Evolutionary conservation across 2,797 vertebrate species (phyloP), one percentile per base, ranked within the genome.

Genomic region (Gouania willdenowi): DNA sequence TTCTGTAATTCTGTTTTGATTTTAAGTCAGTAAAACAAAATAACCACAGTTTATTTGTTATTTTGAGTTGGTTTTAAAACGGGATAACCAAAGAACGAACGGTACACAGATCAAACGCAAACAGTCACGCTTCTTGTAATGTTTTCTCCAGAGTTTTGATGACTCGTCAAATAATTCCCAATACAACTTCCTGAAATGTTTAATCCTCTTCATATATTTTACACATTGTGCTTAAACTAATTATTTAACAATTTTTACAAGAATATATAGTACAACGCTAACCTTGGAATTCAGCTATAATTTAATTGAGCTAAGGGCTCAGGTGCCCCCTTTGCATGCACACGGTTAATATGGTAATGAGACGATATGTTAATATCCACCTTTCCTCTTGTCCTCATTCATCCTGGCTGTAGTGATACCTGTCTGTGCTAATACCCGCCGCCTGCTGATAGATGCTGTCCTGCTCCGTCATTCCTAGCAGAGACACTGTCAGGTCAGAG

Each of bases 261-360:
- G 42, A 37, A 28, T 50, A 50, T 22, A 28, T 38, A 42, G 67
- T 45, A 22, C 34, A 11, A 23, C 26, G 1, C 8, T 39, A 63
- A 79, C 67, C 67, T 76, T 67, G 52, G 47, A 31, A 38, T 53
- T 27, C 31, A 47, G 39, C 33, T 54, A 31, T 52, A 20, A 53
- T 55, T 63, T 62, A 64, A 75, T 65, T 61, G 52, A 58, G 40
- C 31, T 39, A 68, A 62, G 41, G 39, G 45, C 38, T 43, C 11
- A 33, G 9, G n/a, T n/a, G 44, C 51, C 27, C 40, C 58, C 56
- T 75, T 71, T 48, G 39, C 19, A 58, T 70, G 63, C 65, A 53
- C 49, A 55, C 57, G 36, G 52, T 76, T 69, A 59, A 65, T 54
- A 69, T 75, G 55, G 26, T 73, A 76, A 73, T 71, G 46, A 51